These are phyloP conservation scores for Haliaeetus leucogaster DNA, from an alignment of 2,113 vertebrate species.

Conservation along the genomic window DNA sequence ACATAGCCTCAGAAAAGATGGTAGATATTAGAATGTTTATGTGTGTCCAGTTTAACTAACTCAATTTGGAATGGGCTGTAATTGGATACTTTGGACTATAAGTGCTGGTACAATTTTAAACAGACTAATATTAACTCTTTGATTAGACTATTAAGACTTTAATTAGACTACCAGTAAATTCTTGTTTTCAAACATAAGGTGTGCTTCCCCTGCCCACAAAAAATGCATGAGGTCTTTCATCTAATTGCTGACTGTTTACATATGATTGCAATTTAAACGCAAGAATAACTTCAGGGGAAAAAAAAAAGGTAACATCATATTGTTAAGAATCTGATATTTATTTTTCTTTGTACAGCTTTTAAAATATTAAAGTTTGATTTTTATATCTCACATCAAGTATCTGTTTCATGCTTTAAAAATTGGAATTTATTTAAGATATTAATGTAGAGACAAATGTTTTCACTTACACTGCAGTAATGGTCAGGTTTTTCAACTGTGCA, in stretches of 20 bases:
- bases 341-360: neutral
- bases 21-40: neutral
- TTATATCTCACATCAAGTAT: neutral
- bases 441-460: neutral
- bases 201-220: neutral
- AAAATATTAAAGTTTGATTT: neutral
- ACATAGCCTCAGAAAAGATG: neutral
- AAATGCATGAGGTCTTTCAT: neutral
- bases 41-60: neutral
- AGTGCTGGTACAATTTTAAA: neutral
- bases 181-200: neutral
- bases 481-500: neutral
- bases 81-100: neutral
- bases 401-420: neutral
- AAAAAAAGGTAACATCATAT: neutral
- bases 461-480: neutral
- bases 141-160: neutral
- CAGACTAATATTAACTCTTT: neutral
- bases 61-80: neutral
- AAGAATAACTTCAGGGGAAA: accelerated
- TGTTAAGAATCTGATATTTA: neutral
- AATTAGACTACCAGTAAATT: neutral
- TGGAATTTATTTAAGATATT: neutral
- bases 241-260: neutral
- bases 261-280: neutral